Evolutionary conservation across 2,797 vertebrate genomes (phyloP), one percentile per base, ranked within the genome.

Genomic region (Caiman crocodilus): DNA sequence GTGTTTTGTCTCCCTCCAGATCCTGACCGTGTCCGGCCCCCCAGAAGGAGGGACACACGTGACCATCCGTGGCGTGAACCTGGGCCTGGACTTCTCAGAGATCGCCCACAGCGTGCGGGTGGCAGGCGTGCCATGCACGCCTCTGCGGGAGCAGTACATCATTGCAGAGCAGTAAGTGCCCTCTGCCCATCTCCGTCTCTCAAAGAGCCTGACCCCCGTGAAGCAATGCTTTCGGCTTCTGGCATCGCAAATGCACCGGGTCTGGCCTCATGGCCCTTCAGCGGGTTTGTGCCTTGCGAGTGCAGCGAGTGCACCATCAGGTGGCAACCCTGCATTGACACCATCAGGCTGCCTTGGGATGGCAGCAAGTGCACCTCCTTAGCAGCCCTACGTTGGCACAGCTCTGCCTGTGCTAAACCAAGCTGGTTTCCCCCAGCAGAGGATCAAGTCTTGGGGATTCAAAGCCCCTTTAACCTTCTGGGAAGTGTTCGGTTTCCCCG

Each of bases 31-130:
- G 86, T 99, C 99, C 0, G 99, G 99, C 57, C 99, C 99, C 4
- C 99, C 99, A 0, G 99, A 99, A 95, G 99, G 99, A 93, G 99
- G 99, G 20, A 99, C 99, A 0, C 98, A 98, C 76, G 99, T 99
- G 94, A 99, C 99, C 75, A 99, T 99, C 97, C 99, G 98, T 0
- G 99, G 99, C 0, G 98, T 99, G 7, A 99, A 99, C 97, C 98
- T 99, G 57, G 99, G 99, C n/a, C 97, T 99, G 97, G 98, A 99
- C 91, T 99, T 99, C 97, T 98, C 98, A 0, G 99, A 99, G 97
- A 99, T 99, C 90, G 98, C 99, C 63, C 98, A 98, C 11, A 99
- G 99, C 0, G 99, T 99, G 89, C 98, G 99, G 96, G 99, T 99
- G 95, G 99, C 99, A 0, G 99, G 99, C 63, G 99, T 99, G 87